Conservation (phyloP, 2,888 invertebrate genomes). For the Lydus trimaculatus region DNA sequence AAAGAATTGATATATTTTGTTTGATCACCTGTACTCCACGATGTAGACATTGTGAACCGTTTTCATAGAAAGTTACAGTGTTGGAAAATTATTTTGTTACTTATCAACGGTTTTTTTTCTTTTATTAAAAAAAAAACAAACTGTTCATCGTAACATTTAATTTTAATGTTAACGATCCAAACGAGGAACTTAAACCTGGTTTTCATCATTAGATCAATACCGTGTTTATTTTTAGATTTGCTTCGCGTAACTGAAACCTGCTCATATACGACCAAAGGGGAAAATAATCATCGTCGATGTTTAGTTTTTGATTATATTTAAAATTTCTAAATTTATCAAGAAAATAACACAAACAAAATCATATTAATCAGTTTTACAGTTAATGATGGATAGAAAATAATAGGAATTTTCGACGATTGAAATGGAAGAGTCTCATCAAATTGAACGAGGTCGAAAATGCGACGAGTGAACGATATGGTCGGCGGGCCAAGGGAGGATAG, state of each 20-base stretch:
- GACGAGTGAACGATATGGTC: slow-evolving; percentile 27
- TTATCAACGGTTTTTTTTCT: neutral
- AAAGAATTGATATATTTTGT: slow-evolving; percentile 3
- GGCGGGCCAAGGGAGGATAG: neutral
- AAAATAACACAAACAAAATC: neutral
- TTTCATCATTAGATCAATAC: slow-evolving; percentile 42
- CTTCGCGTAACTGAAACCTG: slow-evolving; percentile 39
- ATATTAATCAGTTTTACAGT: neutral
- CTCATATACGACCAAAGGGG: neutral
- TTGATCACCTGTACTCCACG: neutral
- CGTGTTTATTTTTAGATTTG: slow-evolving; percentile 46
- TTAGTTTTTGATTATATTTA: neutral
- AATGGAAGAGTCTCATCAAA: slow-evolving; percentile 47
- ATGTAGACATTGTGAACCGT: neutral
- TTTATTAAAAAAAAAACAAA: neutral
- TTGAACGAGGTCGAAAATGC: slow-evolving; percentile 32
- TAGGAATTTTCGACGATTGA: slow-evolving; percentile 36
- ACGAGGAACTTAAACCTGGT: slow-evolving; percentile 35
- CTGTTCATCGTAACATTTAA: slow-evolving; percentile 7
- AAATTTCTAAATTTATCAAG: neutral
- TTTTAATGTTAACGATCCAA: slow-evolving; percentile 20
- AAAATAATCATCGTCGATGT: neutral
- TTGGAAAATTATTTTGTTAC: neutral
- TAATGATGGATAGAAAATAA: neutral
- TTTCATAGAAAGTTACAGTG: neutral